phyloP scores from a whole-genome alignment of 1,140 invertebrate genomes.

The Bombus cullumanus region DNA sequence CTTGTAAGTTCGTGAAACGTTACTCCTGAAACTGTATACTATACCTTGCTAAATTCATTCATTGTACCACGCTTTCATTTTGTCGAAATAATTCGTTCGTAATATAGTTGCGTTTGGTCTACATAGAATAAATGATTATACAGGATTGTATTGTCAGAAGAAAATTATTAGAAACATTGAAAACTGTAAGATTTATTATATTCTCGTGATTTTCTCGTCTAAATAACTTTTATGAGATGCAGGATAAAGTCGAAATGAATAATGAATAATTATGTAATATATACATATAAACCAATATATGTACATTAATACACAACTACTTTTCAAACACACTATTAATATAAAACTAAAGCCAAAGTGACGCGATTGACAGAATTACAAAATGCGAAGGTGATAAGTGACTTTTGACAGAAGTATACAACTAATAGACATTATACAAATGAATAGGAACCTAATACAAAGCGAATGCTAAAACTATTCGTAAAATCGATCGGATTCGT shows the following conservation, averaged over 20 bases:
- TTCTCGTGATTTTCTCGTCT: too few species aligned
- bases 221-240: too few species aligned
- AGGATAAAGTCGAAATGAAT: too few species aligned
- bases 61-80: background rate
- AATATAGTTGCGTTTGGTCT: background rate
- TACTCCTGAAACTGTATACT: background rate
- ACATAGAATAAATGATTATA: background rate
- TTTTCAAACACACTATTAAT: too few species aligned
- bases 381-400: too few species aligned
- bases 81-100: background rate
- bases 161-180: background rate
- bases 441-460: background rate
- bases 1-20: background rate
- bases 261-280: too few species aligned
- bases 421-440: too few species aligned
- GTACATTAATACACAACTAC: too few species aligned
- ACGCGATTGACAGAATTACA: too few species aligned
- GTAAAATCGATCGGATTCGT: background rate
- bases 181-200: background rate
- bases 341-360: too few species aligned
- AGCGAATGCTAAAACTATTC: background rate
- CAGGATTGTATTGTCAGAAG: background rate
- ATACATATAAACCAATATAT: too few species aligned
- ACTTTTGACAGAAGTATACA: too few species aligned
- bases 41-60: background rate